Evolutionary conservation across 2,113 vertebrate species (phyloP).

Genomic region (Corythornis madagascariensis): DNA sequence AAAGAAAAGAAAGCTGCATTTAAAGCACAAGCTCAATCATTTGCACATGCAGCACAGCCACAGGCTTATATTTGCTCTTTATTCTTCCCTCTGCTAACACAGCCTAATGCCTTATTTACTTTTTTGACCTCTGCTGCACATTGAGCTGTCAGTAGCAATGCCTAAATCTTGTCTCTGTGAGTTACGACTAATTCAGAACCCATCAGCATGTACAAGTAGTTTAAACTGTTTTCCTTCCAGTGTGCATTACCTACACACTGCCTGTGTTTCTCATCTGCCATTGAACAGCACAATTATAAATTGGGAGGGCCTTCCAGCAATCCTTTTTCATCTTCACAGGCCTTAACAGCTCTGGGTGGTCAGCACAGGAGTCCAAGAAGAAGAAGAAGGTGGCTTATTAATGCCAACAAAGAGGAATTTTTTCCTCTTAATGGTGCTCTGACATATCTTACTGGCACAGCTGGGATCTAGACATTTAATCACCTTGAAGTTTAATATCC

Average conservation of each 20-base stretch:
- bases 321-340: not conserved
- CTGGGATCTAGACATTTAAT: not conserved
- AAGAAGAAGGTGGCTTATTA: not conserved
- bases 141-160: slow-evolving; percentile 48
- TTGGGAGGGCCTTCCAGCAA: not conserved
- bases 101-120: slow-evolving; percentile 57
- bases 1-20: not conserved
- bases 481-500: not conserved
- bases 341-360: not conserved
- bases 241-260: slow-evolving; percentile 15
- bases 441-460: not conserved
- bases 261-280: not conserved
- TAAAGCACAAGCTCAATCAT: not conserved
- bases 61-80: not conserved
- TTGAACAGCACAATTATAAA: not conserved
- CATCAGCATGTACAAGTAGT: slow-evolving; percentile 51
- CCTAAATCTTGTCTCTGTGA: slow-evolving; percentile 42
- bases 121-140: slow-evolving; percentile 63
- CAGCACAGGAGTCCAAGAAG: not conserved
- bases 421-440: not conserved
- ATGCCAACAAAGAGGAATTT: not conserved
- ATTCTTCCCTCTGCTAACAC: not conserved
- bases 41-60: not conserved
- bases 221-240: slow-evolving; percentile 41
- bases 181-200: slow-evolving; percentile 52